Conservation (phyloP, 2,888 invertebrate genomes). For the Seladonia tumulorum region DNA sequence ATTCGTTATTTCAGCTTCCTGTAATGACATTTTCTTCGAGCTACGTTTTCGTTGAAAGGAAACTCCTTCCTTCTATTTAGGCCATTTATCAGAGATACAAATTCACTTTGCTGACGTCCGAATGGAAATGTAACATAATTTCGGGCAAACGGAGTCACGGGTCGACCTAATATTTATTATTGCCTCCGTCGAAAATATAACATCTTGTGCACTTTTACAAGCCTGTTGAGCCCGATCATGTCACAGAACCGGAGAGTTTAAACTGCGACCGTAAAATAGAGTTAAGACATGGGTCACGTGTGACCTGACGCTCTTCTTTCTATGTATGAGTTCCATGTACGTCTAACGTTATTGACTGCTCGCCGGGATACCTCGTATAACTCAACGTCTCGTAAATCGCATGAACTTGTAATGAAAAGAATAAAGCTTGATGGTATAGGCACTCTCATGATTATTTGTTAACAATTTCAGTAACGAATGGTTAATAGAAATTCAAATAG, state of each 20-base stretch:
- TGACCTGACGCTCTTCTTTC: background rate
- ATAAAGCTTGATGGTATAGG: background rate
- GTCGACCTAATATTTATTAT: background rate
- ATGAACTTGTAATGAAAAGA: background rate
- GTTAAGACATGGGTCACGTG: background rate
- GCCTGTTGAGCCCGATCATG: background rate
- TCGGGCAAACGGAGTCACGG: background rate
- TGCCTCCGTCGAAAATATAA: background rate
- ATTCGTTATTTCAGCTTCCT: conserved; percentile 38
- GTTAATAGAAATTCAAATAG: conserved; percentile 11
- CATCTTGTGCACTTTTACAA: background rate
- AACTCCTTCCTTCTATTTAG: background rate
- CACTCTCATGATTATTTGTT: background rate
- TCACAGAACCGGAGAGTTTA: background rate
- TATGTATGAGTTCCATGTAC: background rate
- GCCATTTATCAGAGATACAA: background rate
- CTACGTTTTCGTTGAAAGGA: background rate
- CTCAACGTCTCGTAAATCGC: background rate
- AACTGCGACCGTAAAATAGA: conserved; percentile 1
- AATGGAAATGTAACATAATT: background rate
- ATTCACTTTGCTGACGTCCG: background rate
- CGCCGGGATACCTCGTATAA: background rate
- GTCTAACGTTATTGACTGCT: background rate
- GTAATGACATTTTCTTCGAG: conserved; percentile 31
- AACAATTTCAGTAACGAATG: background rate